Percentiles rank a stretch among this genome's conserved stretches.
phyloP scores from a whole-genome alignment of 1,140 invertebrate species.

The Phortica variegata region DNA sequence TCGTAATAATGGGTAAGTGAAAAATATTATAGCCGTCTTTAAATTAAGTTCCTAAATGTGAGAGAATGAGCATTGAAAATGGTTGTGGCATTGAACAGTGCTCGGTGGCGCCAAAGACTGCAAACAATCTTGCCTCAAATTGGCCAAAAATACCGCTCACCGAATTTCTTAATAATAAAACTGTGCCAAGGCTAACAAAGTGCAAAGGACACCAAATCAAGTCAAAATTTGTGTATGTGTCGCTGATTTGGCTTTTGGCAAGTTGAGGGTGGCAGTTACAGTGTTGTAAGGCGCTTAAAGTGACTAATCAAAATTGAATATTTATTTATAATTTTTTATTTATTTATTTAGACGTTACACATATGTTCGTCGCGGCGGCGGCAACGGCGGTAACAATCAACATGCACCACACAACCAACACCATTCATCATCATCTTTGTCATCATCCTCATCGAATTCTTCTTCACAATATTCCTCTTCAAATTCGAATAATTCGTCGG shows the following conservation, averaged over 20 bases:
- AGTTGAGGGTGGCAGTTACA: conserved; percentile 15
- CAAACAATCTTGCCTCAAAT: too few relatives aligned
- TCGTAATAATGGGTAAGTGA: conserved; percentile 44
- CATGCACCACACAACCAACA: conserved; percentile 33
- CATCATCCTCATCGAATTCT: conserved; percentile 30
- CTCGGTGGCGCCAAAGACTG: too few relatives aligned
- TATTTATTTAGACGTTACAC: conserved; percentile 36
- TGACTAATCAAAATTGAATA: neutral
- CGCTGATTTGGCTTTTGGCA: conserved; percentile 17
- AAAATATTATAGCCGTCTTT: neutral
- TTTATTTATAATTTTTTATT: conserved; percentile 5
- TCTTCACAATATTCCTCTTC: conserved; percentile 35
- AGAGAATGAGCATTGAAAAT: conserved; percentile 1
- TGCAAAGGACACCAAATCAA: conserved; percentile 24
- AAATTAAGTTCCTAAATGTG: neutral
- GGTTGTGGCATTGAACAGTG: neutral
- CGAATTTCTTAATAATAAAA: too few relatives aligned
- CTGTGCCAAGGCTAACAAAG: conserved; percentile 16
- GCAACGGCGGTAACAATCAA: conserved; percentile 17
- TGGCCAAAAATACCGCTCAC: too few relatives aligned
- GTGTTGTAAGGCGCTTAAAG: conserved; percentile 10
- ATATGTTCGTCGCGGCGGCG: conserved; percentile 40
- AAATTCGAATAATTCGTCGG: conserved; percentile 32
- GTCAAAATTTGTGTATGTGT: neutral
- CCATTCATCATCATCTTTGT: conserved; percentile 27